phyloP scores from a whole-genome alignment of 2,888 invertebrate species.

The Erynnis tages region DNA sequence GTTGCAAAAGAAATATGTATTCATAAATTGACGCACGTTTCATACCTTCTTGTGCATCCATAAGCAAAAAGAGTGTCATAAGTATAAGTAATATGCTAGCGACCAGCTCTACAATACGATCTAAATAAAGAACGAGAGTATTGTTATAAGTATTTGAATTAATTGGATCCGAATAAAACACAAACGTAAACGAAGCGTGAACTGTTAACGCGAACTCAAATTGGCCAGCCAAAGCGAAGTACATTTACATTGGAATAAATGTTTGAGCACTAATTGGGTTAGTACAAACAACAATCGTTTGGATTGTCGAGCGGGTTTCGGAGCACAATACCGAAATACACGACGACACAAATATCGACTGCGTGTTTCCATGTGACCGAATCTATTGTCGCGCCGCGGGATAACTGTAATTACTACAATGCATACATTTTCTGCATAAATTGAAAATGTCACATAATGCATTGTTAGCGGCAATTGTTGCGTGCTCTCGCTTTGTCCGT shows the following conservation, averaged over 20 bases:
- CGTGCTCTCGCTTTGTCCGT: conserved; percentile 48
- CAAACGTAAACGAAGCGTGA: conserved; percentile 6
- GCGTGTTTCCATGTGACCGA: conserved; percentile 37
- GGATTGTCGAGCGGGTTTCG: conserved; percentile 30
- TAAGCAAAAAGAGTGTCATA: neutral
- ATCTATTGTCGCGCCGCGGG: conserved; percentile 43
- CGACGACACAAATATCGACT: conserved; percentile 31
- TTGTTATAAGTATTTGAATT: too few relatives aligned
- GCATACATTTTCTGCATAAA: conserved; percentile 56
- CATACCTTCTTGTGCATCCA: neutral
- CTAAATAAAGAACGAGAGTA: neutral
- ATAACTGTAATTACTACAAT: conserved; percentile 55
- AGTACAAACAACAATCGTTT: conserved; percentile 38
- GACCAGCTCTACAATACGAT: neutral
- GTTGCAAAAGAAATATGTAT: neutral
- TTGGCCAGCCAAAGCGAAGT: neutral
- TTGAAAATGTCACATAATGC: conserved; percentile 56
- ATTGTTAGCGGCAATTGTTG: conserved; percentile 54
- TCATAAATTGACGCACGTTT: neutral
- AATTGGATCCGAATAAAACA: neutral
- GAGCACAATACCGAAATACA: conserved; percentile 35
- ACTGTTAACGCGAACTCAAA: neutral
- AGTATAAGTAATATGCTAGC: neutral
- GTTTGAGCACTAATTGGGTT: conserved; percentile 20
- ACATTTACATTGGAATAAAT: conserved; percentile 2